These are phyloP conservation scores for Chloebia gouldiae DNA, from an alignment of 2,113 vertebrate species.

Conservation along the genomic window DNA sequence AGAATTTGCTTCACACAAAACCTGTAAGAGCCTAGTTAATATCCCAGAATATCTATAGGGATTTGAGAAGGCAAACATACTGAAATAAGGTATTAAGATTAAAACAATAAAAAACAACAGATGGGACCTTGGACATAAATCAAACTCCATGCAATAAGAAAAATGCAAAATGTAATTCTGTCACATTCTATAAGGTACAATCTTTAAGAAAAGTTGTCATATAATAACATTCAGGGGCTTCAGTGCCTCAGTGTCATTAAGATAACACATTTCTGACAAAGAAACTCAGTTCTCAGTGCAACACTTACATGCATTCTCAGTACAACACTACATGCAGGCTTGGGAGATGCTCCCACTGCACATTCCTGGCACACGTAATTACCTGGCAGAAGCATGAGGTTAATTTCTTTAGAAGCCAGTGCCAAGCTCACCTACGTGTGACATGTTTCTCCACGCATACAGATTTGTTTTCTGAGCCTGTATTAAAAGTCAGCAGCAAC, in stretches of 20 bases:
- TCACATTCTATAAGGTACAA: neutral
- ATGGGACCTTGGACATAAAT: constrained; percentile 29
- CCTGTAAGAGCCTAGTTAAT: constrained; percentile 21
- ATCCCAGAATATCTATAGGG: neutral
- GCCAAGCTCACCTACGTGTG: neutral
- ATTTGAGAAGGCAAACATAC: constrained; percentile 27
- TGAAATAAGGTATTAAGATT: constrained; percentile 50
- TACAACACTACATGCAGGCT: neutral
- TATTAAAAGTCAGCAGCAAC: neutral
- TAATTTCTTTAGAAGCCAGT: neutral
- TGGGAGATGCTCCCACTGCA: neutral
- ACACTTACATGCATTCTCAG: neutral
- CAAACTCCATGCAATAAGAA: neutral
- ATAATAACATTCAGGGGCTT: neutral
- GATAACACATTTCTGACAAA: neutral
- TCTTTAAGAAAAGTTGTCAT: neutral
- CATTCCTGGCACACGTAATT: neutral
- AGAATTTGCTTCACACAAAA: constrained; percentile 14
- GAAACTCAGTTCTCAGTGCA: neutral
- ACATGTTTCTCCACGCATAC: neutral
- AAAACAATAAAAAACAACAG: constrained; percentile 50
- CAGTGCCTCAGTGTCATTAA: neutral
- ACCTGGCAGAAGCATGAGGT: neutral
- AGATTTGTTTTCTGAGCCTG: neutral
- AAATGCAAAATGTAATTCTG: neutral